phyloP scores from a whole-genome alignment of 1,140 invertebrate genomes.

The Ceratina calcarata region DNA sequence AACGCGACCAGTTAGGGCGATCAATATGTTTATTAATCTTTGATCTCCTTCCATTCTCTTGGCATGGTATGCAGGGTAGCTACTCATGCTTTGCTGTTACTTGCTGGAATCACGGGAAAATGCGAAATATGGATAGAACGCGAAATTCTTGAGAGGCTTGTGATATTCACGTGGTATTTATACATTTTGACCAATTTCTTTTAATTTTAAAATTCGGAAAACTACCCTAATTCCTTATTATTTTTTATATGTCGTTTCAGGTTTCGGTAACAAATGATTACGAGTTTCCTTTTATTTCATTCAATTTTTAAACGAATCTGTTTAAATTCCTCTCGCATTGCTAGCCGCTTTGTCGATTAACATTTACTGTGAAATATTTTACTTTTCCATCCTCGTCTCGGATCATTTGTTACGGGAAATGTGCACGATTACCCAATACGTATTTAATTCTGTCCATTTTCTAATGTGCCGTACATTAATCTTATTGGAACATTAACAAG shows the following conservation, averaged over 20 bases:
- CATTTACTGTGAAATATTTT: not conserved
- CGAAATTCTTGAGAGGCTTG: not conserved
- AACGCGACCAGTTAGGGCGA: not conserved
- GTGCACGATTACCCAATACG: not conserved
- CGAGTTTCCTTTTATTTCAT: not conserved
- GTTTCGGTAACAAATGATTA: not conserved
- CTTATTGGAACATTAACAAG: not conserved
- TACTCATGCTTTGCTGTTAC: not conserved
- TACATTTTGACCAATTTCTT: not conserved
- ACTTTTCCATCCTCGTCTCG: not conserved
- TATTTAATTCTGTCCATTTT: not conserved
- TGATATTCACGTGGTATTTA: not conserved
- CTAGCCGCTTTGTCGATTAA: not conserved
- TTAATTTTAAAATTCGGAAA: not conserved
- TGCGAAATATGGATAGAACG: not conserved
- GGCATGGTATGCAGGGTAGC: not conserved
- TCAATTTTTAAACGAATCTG: not conserved
- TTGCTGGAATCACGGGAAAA: not conserved
- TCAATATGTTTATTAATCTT: conserved; percentile 23
- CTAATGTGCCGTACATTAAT: not conserved
- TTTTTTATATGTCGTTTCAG: not conserved
- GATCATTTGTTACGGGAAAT: not conserved
- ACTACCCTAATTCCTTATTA: not conserved
- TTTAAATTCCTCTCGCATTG: not conserved
- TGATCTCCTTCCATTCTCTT: not conserved